Evolutionary conservation across 2,797 vertebrate genomes (phyloP).

Genomic region (Macroramphosus scolopax): DNA sequence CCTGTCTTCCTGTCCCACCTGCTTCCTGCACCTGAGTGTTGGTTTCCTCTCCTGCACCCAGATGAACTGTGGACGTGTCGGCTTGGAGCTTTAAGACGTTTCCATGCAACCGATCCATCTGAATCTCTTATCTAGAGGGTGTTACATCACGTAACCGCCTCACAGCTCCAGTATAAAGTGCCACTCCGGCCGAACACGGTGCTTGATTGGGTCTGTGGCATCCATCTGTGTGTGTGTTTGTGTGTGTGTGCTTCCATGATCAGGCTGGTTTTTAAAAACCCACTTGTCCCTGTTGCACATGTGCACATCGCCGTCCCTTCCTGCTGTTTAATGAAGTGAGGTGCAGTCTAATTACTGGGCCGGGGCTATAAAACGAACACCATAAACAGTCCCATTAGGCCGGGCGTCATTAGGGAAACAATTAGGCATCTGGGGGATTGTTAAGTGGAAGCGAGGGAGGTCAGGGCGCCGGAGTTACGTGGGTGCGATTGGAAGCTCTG

Average conservation of each 20-base stretch:
- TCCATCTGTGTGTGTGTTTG: constrained; percentile 1
- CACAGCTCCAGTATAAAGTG: constrained; percentile 37
- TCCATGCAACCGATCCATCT: no score
- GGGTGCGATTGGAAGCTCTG: constrained; percentile 36
- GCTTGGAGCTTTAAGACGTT: no score
- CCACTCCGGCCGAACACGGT: neutral
- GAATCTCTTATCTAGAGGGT: no score
- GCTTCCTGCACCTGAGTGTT: no score
- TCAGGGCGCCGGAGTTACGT: constrained; percentile 10
- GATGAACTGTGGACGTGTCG: no score
- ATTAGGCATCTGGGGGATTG: constrained; percentile 76
- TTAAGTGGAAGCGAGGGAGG: constrained; percentile 53
- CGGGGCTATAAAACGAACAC: constrained; percentile 69
- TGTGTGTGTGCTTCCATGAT: constrained; percentile 4
- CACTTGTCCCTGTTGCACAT: constrained; percentile 8
- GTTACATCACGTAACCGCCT: no score
- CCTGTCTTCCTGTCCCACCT: no score
- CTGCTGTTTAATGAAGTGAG: constrained; percentile 75
- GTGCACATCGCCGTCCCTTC: neutral
- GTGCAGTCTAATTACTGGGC: constrained; percentile 76
- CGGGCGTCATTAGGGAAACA: constrained; percentile 74
- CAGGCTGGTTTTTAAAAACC: constrained; percentile 10
- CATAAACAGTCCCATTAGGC: constrained; percentile 78
- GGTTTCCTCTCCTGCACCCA: no score
- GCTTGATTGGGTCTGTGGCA: constrained; percentile 3